Evolutionary conservation across 2,113 vertebrate species (phyloP), one percentile per base, ranked within the genome.

Genomic region (Ranitomeya variabilis): DNA sequence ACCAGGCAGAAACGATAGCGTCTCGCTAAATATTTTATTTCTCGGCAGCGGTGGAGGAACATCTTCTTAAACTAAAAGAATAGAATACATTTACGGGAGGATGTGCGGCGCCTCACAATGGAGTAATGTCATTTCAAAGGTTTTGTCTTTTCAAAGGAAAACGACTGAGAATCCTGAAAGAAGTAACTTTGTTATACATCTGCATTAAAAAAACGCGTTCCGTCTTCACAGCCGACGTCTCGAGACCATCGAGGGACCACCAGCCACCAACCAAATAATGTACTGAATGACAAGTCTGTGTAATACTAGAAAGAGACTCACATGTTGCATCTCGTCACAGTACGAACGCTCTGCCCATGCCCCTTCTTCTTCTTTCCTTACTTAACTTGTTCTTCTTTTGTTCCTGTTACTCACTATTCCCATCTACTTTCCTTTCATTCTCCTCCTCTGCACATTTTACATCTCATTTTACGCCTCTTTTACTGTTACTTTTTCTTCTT

Each of bases 11-110:
- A 57, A 87, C n/a, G 26, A 54, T 64, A 37, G 62, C 11, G 59
- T 13, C 62, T 54, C 64, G 26, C 62, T 87, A 87, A 87, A 87
- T 87, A 87, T 87, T 87, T 80, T 66, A 87, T 80, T 80, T 59
- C 77, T 57, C 64, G 1, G 57, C 74, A 59, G 76, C 37, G 52
- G 76, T 37, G 15, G 64, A 77, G 31, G 52, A 80, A 87, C 62
- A 45, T 80, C 77, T 80, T 80, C 62, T 87, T 87, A 66, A 80
- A 71, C 7, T 80, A 59, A 59, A 57, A 54, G 52, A 86, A 78
- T 86, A 51, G 74, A 86, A 79, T 86, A 55, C 60, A 86, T 86
- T 86, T 79, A 86, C 85, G 7, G 85, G n/a, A 80, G 78, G 55
- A 55, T 26, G 64, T 67, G 59, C 13, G 31, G 23, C 51, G 21